Conservation (phyloP, 2,888 invertebrate species). For the Tipula unca region DNA sequence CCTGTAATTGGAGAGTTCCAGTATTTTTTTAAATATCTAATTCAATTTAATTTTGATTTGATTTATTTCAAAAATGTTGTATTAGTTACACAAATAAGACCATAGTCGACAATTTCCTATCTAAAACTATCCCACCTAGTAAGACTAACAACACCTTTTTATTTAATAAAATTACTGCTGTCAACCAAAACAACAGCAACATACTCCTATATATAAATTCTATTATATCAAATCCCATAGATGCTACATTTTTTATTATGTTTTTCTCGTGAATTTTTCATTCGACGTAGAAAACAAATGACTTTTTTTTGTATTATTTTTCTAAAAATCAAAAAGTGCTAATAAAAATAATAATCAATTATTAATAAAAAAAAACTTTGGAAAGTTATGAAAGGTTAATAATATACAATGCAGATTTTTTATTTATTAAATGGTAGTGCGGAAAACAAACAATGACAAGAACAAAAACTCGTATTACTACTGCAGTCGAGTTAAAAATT, state of each 20-base stretch:
- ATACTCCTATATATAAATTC: background rate
- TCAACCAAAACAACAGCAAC: background rate
- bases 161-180: background rate
- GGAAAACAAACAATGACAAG: background rate
- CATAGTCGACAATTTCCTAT: no score
- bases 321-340: background rate
- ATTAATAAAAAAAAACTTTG: background rate
- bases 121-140: no score
- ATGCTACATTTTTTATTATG: background rate
- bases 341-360: background rate
- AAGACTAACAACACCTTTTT: background rate
- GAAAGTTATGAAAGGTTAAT: background rate
- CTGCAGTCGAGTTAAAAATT: background rate
- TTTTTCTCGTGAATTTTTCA: background rate
- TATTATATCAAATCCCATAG: background rate
- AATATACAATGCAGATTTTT: background rate
- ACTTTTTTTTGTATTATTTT: background rate
- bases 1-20: no score
- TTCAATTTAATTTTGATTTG: no score
- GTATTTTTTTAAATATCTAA: no score
- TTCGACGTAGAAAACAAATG: background rate
- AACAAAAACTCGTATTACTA: background rate
- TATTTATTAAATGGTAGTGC: background rate
- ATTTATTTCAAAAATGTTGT: no score
- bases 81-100: no score